These are phyloP conservation scores for Cotesia congregata DNA, from an alignment of 2,888 invertebrate species.

Conservation along the genomic window DNA sequence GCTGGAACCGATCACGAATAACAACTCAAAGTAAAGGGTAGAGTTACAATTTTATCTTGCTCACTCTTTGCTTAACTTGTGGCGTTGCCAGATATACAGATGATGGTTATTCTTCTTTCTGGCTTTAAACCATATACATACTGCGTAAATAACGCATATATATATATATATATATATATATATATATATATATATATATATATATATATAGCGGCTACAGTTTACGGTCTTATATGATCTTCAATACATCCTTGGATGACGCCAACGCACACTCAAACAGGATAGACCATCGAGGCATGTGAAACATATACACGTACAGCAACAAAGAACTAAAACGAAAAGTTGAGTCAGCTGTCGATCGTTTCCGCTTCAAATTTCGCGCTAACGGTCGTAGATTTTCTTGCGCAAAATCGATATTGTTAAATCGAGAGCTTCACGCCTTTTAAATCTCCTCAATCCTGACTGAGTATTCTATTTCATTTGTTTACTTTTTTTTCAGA, in stretches of 20 bases:
- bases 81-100: background rate
- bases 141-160: background rate
- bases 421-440: constrained; percentile 3
- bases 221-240: constrained; percentile 9
- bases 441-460: background rate
- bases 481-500: background rate
- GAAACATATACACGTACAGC: constrained; percentile 1
- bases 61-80: constrained; percentile 5
- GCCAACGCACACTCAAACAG: constrained; percentile 24
- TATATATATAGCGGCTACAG: too few species aligned
- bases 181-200: too few species aligned
- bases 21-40: constrained; percentile 57
- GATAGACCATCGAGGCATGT: background rate
- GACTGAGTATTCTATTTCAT: constrained; percentile 6
- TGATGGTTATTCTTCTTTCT: constrained; percentile 18
- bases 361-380: constrained; percentile 47
- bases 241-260: constrained; percentile 29
- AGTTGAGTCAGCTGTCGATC: constrained; percentile 55
- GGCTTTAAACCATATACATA: constrained; percentile 37
- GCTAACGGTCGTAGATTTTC: constrained; percentile 15
- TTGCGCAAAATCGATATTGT: constrained; percentile 30
- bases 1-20: constrained; percentile 45
- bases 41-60: constrained; percentile 54
- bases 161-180: too few species aligned
- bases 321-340: constrained; percentile 8